Base-by-base conservation (phyloP, 2,888 invertebrate genomes). In the Morinoia aosen region DNA sequence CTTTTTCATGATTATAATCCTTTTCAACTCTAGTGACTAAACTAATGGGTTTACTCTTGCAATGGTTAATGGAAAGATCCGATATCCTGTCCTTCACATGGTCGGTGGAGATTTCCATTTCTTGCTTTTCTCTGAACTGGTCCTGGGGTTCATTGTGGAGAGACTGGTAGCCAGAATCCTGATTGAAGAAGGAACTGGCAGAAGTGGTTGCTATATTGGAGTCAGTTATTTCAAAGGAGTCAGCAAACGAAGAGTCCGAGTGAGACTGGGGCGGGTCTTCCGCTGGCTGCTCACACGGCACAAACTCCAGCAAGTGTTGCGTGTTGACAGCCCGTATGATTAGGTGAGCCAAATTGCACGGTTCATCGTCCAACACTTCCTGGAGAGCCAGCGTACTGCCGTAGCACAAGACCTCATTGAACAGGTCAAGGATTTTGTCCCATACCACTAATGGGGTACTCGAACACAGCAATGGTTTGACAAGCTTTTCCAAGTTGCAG, bases 371-470 rank as follows among this genome's bases (percentile, higher is more conserved):
- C 97, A 99, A 97, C 97, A 98, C 98, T 97, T 99, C 99, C 97
- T 99, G 99, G 96, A 99, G 97, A 0, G 99, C 99, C 97, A 99
- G 97, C 64, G 99, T 99, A 96, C 98, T 99, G 5, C 99, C 99
- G 97, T 99, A 99, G 97, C 99, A 99, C 95, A 99, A 97, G 16
- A 99, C 98, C 97, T 99, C 99, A 97, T 99, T 99, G 97, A 99
- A 98, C 64, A 99, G 97, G 97, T 98, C 98, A 96, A 99, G 97
- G 97, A 99, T 97, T 97, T 98, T 98, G 97, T 98, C 98, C 98
- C 99, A 99, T 97, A 99, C 98, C 95, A 98, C 98, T 96, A 98
- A 98, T 0, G 98, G 98, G n/a, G 99, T 97, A 48, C 96, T 96
- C 19, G 96, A 96, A 97, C 98, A 95, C 58, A 96, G 64, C 61